phyloP scores from a whole-genome alignment of 2,888 invertebrate genomes.

The Dermolepida albohirtum region DNA sequence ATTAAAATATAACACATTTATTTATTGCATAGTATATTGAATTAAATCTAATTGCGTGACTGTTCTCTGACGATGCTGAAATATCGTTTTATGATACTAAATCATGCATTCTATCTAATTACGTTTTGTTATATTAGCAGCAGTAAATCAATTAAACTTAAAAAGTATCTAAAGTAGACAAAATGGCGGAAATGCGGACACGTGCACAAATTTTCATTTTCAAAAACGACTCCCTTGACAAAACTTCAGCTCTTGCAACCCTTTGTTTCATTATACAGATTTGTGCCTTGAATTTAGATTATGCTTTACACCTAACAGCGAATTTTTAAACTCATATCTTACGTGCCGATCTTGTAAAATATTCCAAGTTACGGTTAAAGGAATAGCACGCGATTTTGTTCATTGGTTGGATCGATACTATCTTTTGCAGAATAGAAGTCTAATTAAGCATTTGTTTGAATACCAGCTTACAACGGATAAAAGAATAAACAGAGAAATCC shows the following conservation, averaged over 20 bases:
- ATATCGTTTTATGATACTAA: no score
- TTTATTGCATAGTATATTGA: no score
- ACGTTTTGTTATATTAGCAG: neutral
- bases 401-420: constrained; percentile 24
- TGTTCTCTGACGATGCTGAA: no score
- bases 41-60: no score
- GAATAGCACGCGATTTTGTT: constrained; percentile 25
- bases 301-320: constrained; percentile 23
- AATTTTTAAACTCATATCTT: constrained; percentile 32
- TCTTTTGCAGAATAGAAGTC: constrained; percentile 15
- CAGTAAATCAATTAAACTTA: constrained; percentile 34
- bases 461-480: constrained; percentile 10
- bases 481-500: constrained; percentile 5
- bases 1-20: no score
- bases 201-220: constrained; percentile 45
- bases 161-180: constrained; percentile 29
- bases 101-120: no score
- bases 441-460: constrained; percentile 28
- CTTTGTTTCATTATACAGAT: constrained; percentile 48
- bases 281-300: constrained; percentile 47
- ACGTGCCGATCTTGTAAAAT: constrained; percentile 29
- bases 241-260: constrained; percentile 40
- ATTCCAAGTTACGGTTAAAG: constrained; percentile 3
- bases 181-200: constrained; percentile 40
- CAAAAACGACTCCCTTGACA: constrained; percentile 41